These are phyloP conservation scores for Arctia plantaginis DNA, from an alignment of 2,888 invertebrate genomes.

Conservation along the genomic window DNA sequence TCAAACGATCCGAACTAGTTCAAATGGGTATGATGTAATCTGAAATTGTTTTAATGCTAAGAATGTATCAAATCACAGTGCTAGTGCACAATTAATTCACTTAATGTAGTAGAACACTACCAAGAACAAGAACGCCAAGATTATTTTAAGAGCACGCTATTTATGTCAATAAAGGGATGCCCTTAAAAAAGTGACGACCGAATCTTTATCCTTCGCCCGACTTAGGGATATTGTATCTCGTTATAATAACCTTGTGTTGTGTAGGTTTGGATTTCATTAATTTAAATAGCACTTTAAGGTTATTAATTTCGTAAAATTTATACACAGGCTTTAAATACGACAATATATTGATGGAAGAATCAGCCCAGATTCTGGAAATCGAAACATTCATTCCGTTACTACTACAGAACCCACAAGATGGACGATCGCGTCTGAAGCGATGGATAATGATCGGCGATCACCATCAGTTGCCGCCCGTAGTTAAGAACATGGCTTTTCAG, in stretches of 20 bases:
- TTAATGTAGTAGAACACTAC: not conserved
- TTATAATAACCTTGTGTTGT: not conserved
- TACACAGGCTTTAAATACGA: conserved; percentile 96
- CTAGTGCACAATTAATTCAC: not conserved
- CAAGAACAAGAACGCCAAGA: not conserved
- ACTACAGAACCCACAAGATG: conserved; percentile 99
- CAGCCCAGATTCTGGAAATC: conserved; percentile 99
- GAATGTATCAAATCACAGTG: not conserved
- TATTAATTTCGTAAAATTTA: not conserved
- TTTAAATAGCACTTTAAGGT: too few relatives aligned
- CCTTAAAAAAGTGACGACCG: not conserved
- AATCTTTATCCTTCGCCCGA: not conserved
- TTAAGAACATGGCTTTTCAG: conserved; percentile 99
- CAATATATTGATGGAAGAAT: conserved; percentile 99
- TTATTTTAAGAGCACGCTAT: not conserved
- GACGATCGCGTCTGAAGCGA: conserved; percentile 97
- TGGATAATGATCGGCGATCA: conserved; percentile 99
- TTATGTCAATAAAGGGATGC: not conserved
- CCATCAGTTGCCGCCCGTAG: conserved; percentile 99
- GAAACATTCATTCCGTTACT: conserved; percentile 99
- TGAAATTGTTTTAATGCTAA: not conserved
- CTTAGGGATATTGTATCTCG: too few relatives aligned
- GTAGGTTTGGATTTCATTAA: not conserved
- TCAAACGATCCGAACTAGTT: conserved; percentile 98
- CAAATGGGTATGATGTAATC: conserved; percentile 89